Conservation (phyloP, 2,113 vertebrate species). For the Saccopteryx leptura region DNA sequence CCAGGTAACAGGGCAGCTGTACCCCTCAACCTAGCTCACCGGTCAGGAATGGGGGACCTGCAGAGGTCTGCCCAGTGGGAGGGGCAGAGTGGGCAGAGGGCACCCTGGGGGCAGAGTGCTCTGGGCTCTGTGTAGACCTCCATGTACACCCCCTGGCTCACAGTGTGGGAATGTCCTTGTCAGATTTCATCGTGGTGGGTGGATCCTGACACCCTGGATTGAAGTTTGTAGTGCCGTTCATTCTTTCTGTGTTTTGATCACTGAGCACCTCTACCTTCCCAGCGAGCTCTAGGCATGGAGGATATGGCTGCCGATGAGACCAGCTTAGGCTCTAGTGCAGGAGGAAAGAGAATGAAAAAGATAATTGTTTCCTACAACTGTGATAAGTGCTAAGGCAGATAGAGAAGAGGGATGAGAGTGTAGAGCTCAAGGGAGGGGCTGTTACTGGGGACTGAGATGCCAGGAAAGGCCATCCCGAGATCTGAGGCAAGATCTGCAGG, state of each 20-base stretch:
- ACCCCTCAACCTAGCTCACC: not conserved
- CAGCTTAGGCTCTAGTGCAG: not conserved
- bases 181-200: no score
- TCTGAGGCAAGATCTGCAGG: not conserved
- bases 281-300: not conserved
- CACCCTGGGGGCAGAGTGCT: not conserved
- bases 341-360: not conserved
- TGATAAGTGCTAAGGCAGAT: not conserved
- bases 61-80: no score
- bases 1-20: not conserved
- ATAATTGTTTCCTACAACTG: no score
- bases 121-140: no score
- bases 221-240: not conserved
- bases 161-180: not conserved
- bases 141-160: no score
- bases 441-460: not conserved
- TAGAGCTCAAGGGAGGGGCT: not conserved
- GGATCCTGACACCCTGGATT: not conserved
- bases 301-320: not conserved
- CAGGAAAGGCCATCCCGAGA: not conserved
- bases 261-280: not conserved
- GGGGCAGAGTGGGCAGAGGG: not conserved
- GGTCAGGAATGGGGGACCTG: not conserved
- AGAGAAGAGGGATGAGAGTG: not conserved
- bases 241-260: not conserved